Evolutionary conservation across 2,797 vertebrate genomes (phyloP).

Genomic region (Urocyon cinereoargenteus): DNA sequence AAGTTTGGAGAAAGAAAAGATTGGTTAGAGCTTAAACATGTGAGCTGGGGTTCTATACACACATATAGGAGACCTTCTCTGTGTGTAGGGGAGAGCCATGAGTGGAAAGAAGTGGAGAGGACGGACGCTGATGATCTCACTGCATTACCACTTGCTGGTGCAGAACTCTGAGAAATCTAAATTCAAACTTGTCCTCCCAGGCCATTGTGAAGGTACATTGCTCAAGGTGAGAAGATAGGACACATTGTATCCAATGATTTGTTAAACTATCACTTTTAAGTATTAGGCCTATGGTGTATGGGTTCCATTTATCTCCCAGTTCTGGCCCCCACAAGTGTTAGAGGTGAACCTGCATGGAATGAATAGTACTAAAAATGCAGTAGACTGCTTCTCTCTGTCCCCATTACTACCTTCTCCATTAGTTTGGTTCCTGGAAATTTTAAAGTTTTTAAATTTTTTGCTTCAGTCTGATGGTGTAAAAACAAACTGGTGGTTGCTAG

Average conservation of each 20-base stretch:
- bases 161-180: slow-evolving; percentile 10
- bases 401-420: background rate
- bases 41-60: background rate
- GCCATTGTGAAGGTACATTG: background rate
- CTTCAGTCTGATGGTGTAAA: background rate
- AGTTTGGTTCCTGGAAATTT: background rate
- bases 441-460: background rate
- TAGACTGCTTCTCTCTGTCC: background rate
- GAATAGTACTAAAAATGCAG: background rate
- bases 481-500: background rate
- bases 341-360: background rate
- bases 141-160: background rate
- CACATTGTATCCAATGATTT: background rate
- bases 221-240: background rate
- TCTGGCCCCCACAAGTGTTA: background rate
- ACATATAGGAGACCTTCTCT: background rate
- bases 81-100: background rate
- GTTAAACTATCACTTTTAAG: background rate
- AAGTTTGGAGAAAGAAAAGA: background rate
- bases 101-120: background rate
- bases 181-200: background rate
- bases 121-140: background rate
- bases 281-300: background rate
- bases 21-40: background rate
- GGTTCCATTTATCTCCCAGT: background rate